Evolutionary conservation across 2,888 invertebrate species (phyloP), one percentile per base, ranked within the genome.

Genomic region (Salpingus planirostris): DNA sequence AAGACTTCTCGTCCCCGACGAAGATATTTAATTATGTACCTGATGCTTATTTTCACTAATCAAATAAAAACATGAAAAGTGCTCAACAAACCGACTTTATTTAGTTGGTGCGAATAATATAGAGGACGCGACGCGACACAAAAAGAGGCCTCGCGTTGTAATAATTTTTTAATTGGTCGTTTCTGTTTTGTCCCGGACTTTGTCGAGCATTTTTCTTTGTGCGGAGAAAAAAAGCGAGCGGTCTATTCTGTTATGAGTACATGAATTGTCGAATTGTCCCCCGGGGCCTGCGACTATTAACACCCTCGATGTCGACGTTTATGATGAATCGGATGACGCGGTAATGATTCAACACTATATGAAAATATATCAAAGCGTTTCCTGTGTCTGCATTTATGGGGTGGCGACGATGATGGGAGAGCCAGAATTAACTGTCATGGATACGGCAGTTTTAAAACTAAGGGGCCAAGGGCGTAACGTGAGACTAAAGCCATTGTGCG

Each of bases 351-450:
- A 48, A 54, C 55, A 50, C 50, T 54, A 52, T 18, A 18, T 18
- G 18, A 18, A 18, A 18, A 18, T 18, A 18, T 8, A 6, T 5
- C 18, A 52, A 53, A 52, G 54, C 47, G 52, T 56, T 59, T 62
- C 60, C 61, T 55, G 52, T 46, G 52, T 57, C 58, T 62, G 59
- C 60, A n/a, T n/a, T n/a, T 55, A 52, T 46, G 32, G 50, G 52
- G 52, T 47, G 50, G n/a, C n/a, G n/a, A n/a, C n/a, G n/a, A n/a
- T n/a, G n/a, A 32, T 41, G 7, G 35, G 31, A 43, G 44, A 50
- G 44, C 37, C 33, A 22, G 57, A 54, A 60, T 62, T 62, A 62
- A 60, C 60, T 60, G 62, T 55, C 57, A 62, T 59, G 58, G 60
- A 62, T 62, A 61, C 56, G 44, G 52, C 44, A 47, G 51, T 59